Percentiles rank a stretch among this genome's conserved stretches.
These are phyloP conservation scores for Halcyon senegalensis DNA, from an alignment of 2,113 vertebrate species.

Conservation along the genomic window DNA sequence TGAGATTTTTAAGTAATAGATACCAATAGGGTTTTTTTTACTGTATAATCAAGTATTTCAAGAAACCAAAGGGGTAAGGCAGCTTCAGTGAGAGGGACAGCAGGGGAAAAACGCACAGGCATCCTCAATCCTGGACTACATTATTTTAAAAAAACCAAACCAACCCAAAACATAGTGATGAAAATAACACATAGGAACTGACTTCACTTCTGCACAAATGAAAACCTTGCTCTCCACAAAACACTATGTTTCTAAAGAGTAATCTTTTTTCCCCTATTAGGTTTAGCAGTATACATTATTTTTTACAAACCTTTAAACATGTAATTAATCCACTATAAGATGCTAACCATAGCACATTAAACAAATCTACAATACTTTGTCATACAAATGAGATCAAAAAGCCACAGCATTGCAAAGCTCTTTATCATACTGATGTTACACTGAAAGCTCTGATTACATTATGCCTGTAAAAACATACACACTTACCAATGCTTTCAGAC, in stretches of 20 bases:
- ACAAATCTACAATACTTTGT: not conserved
- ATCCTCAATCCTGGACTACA: not conserved
- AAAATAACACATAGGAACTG: not conserved
- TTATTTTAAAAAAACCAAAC: not conserved
- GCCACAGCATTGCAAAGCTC: not conserved
- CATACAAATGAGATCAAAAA: not conserved
- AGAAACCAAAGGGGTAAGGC: not conserved
- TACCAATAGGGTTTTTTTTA: not conserved
- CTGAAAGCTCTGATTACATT: not conserved
- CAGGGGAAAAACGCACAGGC: not conserved
- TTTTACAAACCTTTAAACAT: not conserved
- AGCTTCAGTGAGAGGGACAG: not conserved
- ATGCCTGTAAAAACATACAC: not conserved
- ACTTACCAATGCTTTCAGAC: not conserved
- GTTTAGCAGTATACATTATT: not conserved
- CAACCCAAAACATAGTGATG: not conserved
- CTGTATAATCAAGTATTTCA: not conserved
- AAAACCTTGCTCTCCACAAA: not conserved
- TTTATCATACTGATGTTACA: not conserved
- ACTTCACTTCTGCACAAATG: not conserved
- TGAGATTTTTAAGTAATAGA: not conserved
- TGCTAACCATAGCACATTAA: not conserved
- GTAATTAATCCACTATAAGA: not conserved
- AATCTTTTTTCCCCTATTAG: accelerated
- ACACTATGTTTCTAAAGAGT: not conserved